A percentile compares a stretch with the other conserved stretches of the same genome.
Evolutionary conservation across 2,113 vertebrate species (phyloP).

Genomic region (Hippocampus abdominalis): DNA sequence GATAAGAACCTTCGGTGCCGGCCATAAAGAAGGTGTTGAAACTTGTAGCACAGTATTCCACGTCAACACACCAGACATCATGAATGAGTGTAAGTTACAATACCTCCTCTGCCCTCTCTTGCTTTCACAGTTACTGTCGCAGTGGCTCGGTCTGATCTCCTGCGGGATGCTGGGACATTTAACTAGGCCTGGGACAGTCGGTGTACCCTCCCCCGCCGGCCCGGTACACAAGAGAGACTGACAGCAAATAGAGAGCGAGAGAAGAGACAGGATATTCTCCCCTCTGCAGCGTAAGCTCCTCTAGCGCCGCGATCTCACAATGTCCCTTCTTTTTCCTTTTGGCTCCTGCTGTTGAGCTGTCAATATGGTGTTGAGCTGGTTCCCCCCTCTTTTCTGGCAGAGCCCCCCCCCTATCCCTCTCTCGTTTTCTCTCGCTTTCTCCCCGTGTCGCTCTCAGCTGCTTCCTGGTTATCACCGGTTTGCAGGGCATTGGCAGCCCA

Average conservation of each 20-base stretch:
- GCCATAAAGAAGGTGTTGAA: slow-evolving; percentile 25
- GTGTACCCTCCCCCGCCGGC: slow-evolving; percentile 58
- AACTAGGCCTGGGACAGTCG: slow-evolving; percentile 63
- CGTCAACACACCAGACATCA: slow-evolving; percentile 1
- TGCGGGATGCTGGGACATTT: slow-evolving; percentile 67
- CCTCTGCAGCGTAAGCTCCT: slow-evolving; percentile 25
- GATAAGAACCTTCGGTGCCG: slow-evolving; percentile 12
- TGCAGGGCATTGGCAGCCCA: slow-evolving; percentile 42
- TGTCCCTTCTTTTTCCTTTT: slow-evolving; percentile 19
- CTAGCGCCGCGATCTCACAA: slow-evolving; percentile 14
- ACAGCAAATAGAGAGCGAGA: slow-evolving; percentile 35
- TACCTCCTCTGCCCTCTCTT: slow-evolving; percentile 55
- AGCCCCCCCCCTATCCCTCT: slow-evolving; percentile 6
- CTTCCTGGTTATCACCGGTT: slow-evolving; percentile 58
- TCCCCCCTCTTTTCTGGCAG: slow-evolving; percentile 9
- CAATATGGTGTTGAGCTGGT: slow-evolving; percentile 14
- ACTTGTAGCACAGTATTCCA: slow-evolving; percentile 29
- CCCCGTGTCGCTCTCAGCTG: slow-evolving; percentile 35
- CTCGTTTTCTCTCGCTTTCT: not conserved
- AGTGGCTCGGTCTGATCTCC: slow-evolving; percentile 50
- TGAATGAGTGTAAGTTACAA: slow-evolving; percentile 36
- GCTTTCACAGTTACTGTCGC: slow-evolving; percentile 43
- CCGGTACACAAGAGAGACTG: slow-evolving; percentile 43
- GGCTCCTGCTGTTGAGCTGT: slow-evolving; percentile 19
- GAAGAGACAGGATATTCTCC: slow-evolving; percentile 10